phyloP scores from a whole-genome alignment of 2,888 invertebrate species.

The Caenorhabditis sulstoni region DNA sequence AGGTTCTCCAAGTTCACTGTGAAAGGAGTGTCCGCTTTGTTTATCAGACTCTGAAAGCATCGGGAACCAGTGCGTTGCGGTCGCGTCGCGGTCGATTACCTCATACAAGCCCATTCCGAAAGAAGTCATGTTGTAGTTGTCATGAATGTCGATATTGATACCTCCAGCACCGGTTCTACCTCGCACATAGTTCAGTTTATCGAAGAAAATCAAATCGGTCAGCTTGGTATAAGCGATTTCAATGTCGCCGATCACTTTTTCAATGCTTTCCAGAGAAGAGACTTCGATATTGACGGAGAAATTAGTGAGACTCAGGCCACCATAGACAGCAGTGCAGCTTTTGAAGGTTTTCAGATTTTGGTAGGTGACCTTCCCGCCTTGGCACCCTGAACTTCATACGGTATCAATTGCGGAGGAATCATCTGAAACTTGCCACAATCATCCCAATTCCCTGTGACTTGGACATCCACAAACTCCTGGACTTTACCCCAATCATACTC shows the following conservation, averaged over 20 bases:
- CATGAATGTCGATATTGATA: slow-evolving; percentile 7
- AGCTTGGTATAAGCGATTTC: slow-evolving; percentile 6
- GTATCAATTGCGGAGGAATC: too few species aligned
- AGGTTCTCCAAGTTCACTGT: neutral
- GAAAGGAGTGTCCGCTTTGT: neutral
- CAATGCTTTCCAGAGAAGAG: slow-evolving; percentile 4
- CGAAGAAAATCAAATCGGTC: slow-evolving; percentile 6
- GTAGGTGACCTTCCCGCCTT: neutral
- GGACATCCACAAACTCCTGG: neutral
- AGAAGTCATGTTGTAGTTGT: slow-evolving; percentile 11
- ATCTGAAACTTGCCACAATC: slow-evolving; percentile 36
- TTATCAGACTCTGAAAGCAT: neutral
- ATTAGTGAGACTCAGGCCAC: neutral
- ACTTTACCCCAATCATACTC: neutral
- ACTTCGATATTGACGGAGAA: neutral
- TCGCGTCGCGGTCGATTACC: too few species aligned
- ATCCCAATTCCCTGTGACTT: neutral
- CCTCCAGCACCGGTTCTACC: neutral
- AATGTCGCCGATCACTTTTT: slow-evolving; percentile 15
- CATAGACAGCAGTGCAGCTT: slow-evolving; percentile 1
- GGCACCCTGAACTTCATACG: slow-evolving; percentile 21
- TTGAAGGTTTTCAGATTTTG: neutral
- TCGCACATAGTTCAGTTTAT: neutral
- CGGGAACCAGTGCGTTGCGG: too few species aligned
- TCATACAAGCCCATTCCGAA: neutral